These are phyloP conservation scores for Sogatella furcifera DNA, from an alignment of 1,140 invertebrate genomes.

Conservation along the genomic window DNA sequence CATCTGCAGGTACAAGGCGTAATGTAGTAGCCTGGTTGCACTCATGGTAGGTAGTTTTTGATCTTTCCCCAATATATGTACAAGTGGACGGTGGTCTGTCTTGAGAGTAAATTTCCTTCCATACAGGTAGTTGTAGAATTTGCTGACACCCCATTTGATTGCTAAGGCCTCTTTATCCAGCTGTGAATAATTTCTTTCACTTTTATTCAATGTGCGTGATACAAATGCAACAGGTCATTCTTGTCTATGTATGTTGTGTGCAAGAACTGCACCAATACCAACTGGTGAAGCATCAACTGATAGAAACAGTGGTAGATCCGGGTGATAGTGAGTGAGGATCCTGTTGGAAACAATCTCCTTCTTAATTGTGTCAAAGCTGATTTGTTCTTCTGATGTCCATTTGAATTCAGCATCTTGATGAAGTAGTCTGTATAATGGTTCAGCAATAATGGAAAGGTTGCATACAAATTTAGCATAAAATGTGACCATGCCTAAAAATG, in stretches of 20 bases:
- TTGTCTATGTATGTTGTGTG: background rate
- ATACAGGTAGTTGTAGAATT: conserved; percentile 34
- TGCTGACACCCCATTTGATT: conserved; percentile 33
- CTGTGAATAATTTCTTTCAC: conserved; percentile 34
- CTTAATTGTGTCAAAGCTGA: no score
- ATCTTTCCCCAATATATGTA: conserved; percentile 29
- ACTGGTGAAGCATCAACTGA: no score
- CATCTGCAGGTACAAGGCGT: no score
- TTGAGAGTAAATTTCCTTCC: conserved; percentile 33
- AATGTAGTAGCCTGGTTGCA: conserved; percentile 24
- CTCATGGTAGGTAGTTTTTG: conserved; percentile 24
- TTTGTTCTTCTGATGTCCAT: no score
- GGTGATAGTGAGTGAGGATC: no score
- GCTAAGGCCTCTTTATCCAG: conserved; percentile 39
- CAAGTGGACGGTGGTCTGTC: conserved; percentile 39
- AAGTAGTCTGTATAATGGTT: no score
- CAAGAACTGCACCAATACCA: background rate
- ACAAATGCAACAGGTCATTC: conserved; percentile 26
- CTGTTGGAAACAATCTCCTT: no score
- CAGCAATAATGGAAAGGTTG: no score
- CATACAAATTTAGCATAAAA: no score
- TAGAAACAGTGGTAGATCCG: no score
- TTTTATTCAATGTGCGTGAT: conserved; percentile 29
- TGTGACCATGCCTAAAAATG: no score
- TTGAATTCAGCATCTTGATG: no score